Evolutionary conservation across 2,113 vertebrate genomes (phyloP), one percentile per base, ranked within the genome.

Genomic region (Burhinus oedicnemus): DNA sequence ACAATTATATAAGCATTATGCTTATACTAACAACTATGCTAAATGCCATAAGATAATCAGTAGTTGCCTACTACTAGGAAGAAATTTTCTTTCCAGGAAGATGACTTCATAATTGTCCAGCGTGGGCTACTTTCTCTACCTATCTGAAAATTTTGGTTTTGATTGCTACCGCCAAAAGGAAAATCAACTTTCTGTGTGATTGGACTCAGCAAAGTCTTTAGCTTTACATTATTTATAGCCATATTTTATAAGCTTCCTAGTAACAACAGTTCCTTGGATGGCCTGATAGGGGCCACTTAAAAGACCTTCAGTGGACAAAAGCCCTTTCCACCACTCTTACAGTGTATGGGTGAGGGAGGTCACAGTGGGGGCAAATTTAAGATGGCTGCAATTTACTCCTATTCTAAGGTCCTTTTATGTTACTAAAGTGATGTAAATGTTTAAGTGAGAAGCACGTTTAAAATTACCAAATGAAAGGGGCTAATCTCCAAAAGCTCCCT

Each of bases 391-490:
- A 95, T 97, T 96, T 94, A 97, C 93, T 91, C 45, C 87, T 69
- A 61, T 90, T 95, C 91, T 95, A 79, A 84, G 40, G 87, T 64
- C 45, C 76, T 70, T 97, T 96, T 97, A 97, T 95, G 87, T 89
- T 82, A 90, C 94, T 66, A 84, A 96, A 95, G 92, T 87, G 83
- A 95, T 94, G 94, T 96, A 97, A 96, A 96, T 95, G 91, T 92
- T 93, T 76, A 89, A 96, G 91, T 91, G 86, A 93, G 77, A 96
- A 95, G 80, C 78, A 87, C 45, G 25, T 93, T 95, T 92, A 92
- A 94, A 97, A 97, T 96, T 95, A 93, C 91, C 91, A 95, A 96
- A 91, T 95, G 92, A 97, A 95, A 97, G 89, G 65, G 49, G n/a
- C 74, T 96, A 94, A 97, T 96, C 86, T 84, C 83, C 52, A 61